Base-by-base conservation (phyloP, 1,140 invertebrate species). In the Gonatopus flavifemur region DNA sequence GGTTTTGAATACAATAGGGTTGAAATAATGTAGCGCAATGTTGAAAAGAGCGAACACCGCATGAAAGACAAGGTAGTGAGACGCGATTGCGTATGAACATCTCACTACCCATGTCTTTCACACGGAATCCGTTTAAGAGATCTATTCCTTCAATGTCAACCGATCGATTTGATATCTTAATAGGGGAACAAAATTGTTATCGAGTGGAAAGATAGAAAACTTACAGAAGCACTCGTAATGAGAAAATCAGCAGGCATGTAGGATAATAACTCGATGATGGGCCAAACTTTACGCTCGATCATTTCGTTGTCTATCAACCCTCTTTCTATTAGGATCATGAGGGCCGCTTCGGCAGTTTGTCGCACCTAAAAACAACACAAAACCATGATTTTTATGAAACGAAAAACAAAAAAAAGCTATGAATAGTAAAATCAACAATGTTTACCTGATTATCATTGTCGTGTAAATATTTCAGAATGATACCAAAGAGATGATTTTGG, bases 31-130 rank as follows among this genome's bases (percentile, higher is more conserved):
- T n/a, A n/a, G n/a, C n/a, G n/a, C n/a, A n/a, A n/a, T n/a, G 44
- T 33, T 5, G 16, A 67, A 50, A 49, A 49, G 43, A 39, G 59
- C 70, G 56, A 63, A 70, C 70, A 72, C 82, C 72, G 74, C 84
- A 87, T 88, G 90, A 92, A 93, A 91, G 90, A 93, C 90, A 93
- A 89, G 88, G 85, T 91, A 93, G 89, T 90, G 89, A 93, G 89
- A 89, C 83, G 85, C 76, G 69, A 69, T 66, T 70, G 61, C 66
- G 60, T 61, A 55, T 60, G 76, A 81, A 84, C 89, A 91, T 92
- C 89, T 93, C 90, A 93, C 90, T 93, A 93, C 90, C 90, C 90
- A 91, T 92, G 90, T 93, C 90, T 92, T 92, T 93, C 90, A 91
- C 70, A 67, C 62, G 56, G 76, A 76, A 74, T 66, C 42, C 63